These are phyloP conservation scores for Xanthia togata DNA, from an alignment of 2,888 invertebrate genomes.

Conservation along the genomic window DNA sequence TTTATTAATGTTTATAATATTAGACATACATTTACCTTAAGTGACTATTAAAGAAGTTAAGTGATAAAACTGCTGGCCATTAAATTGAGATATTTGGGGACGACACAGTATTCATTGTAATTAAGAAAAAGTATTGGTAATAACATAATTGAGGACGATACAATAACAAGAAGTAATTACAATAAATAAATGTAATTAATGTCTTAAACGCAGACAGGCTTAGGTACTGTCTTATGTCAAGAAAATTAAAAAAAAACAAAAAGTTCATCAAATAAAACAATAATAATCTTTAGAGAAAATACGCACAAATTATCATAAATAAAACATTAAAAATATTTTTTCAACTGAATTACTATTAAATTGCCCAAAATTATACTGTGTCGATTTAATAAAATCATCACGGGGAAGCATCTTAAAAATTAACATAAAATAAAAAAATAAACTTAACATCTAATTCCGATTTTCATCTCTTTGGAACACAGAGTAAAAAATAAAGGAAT, in stretches of 20 bases:
- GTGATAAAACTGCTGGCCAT: slow-evolving; percentile 81
- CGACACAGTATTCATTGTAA: slow-evolving; percentile 66
- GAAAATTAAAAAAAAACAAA: slow-evolving; percentile 19
- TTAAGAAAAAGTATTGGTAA: slow-evolving; percentile 39
- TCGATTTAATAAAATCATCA: slow-evolving; percentile 40
- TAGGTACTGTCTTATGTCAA: slow-evolving; percentile 33
- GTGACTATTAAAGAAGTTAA: slow-evolving; percentile 73
- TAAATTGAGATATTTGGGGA: slow-evolving; percentile 72
- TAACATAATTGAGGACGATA: slow-evolving; percentile 51
- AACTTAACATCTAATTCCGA: slow-evolving; percentile 82
- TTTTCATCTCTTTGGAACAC: slow-evolving; percentile 87
- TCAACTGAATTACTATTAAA: slow-evolving; percentile 11
- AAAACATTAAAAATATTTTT: too few species aligned
- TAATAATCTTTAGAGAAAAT: neutral
- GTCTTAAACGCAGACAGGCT: slow-evolving; percentile 29
- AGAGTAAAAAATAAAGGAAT: slow-evolving; percentile 80
- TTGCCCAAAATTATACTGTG: slow-evolving; percentile 52
- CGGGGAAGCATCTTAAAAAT: slow-evolving; percentile 62
- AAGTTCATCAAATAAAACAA: slow-evolving; percentile 20
- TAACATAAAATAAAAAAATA: slow-evolving; percentile 57
- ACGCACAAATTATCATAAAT: neutral
- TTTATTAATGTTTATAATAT: slow-evolving; percentile 65
- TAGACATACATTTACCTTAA: slow-evolving; percentile 73
- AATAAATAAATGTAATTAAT: slow-evolving; percentile 31
- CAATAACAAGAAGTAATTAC: slow-evolving; percentile 33